Evolutionary conservation across 2,888 invertebrate genomes (phyloP).

Genomic region (Pyrochroa serraticornis): DNA sequence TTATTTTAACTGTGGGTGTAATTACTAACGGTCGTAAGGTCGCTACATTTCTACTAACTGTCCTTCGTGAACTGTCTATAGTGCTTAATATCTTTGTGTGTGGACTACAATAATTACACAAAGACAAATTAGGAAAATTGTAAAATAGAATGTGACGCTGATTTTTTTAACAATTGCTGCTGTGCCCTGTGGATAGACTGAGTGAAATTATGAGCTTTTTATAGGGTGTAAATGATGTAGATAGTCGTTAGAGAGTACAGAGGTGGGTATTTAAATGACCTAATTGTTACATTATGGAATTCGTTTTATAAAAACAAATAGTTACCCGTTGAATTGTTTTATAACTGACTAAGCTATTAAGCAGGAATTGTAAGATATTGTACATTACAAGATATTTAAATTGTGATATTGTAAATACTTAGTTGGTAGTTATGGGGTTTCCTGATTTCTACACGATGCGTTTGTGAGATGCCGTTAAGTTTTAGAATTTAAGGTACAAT

Average conservation of each 20-base stretch:
- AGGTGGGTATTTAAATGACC: conserved; percentile 45
- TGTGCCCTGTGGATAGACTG: conserved; percentile 45
- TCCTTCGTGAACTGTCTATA: neutral
- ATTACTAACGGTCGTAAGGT: conserved; percentile 36
- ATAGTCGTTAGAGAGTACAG: conserved; percentile 41
- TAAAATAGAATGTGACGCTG: conserved; percentile 8
- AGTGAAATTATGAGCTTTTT: conserved; percentile 49
- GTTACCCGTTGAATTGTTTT: conserved; percentile 6
- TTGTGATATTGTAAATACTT: conserved; percentile 58
- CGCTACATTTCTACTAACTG: conserved; percentile 35
- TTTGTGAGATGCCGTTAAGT: conserved; percentile 33
- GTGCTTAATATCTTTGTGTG: conserved; percentile 1
- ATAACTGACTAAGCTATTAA: neutral
- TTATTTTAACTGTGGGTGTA: conserved; percentile 36
- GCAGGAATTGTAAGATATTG: conserved; percentile 52
- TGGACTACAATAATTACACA: neutral
- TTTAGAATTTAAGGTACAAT: conserved; percentile 33
- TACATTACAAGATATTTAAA: conserved; percentile 48
- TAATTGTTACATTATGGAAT: conserved; percentile 43
- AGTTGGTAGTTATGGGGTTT: conserved; percentile 37
- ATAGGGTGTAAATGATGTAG: conserved; percentile 42
- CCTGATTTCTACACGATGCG: conserved; percentile 34
- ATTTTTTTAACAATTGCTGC: conserved; percentile 33
- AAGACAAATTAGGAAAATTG: neutral
- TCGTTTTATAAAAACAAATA: conserved; percentile 18